A percentile compares a stretch with the other conserved stretches of the same genome.
Conservation (phyloP, 2,113 vertebrate genomes). For the Leucosticte australis region DNA sequence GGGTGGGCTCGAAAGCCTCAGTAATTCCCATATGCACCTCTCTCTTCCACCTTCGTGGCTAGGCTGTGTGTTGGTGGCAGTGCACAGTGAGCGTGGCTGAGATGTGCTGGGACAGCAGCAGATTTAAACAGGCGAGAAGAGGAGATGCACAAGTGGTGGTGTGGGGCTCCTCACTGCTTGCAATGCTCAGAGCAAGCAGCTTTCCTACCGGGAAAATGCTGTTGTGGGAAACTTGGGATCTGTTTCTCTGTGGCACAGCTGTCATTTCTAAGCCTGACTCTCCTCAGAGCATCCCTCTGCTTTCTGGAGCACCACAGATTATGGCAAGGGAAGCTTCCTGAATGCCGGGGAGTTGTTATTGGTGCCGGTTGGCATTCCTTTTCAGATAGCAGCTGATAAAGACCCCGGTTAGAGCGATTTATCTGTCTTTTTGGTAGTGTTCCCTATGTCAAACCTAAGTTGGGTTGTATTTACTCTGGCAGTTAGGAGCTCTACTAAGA, state of each 20-base stretch:
- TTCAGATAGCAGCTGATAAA: not conserved
- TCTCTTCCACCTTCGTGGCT: not conserved
- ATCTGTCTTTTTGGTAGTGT: not conserved
- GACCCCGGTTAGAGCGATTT: accelerated
- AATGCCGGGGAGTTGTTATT: not conserved
- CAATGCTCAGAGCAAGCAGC: not conserved
- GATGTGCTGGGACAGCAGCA: not conserved
- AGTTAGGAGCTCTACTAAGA: accelerated
- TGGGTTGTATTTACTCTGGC: not conserved
- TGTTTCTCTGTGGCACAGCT: not conserved
- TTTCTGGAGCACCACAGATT: not conserved
- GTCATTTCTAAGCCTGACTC: not conserved
- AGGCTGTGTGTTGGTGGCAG: not conserved
- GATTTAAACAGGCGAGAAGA: not conserved
- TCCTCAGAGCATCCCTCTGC: not conserved
- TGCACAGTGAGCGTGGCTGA: not conserved
- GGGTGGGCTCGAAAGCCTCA: not conserved
- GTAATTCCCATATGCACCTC: not conserved
- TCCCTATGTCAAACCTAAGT: accelerated
- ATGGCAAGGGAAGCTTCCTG: not conserved
- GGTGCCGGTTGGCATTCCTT: not conserved
- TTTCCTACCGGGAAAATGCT: accelerated
- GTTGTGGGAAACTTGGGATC: accelerated
- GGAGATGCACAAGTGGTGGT: not conserved
- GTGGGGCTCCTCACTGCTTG: not conserved